Evolutionary conservation across 1,140 invertebrate genomes (phyloP), one percentile per base, ranked within the genome.

Genomic region (Anagrus nilaparvatae): DNA sequence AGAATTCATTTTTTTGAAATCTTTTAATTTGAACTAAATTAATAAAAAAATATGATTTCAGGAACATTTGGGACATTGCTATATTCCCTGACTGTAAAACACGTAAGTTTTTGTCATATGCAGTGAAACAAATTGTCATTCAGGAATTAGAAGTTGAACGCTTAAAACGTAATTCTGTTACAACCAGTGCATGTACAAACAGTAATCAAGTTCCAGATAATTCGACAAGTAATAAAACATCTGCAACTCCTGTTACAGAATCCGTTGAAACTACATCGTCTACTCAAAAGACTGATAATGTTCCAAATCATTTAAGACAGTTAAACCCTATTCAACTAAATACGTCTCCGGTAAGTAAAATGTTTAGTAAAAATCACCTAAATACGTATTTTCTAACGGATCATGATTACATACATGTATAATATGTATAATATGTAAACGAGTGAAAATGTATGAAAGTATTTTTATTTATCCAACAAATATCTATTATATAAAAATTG

Each of bases 101-200:
- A 3, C 56, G 57, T 23, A 55, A 56, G 40, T 28, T 23, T 7
- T 46, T 72, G 9, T 67, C 76, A 0, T 87, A 90, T 56, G 74
- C 77, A 2, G 74, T 78, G 16, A 84, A 83, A 51, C 88, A 90
- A 56, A 62, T 89, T 25, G 73, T 91, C 19, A 75, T 81, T 23
- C 73, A 79, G 49, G 85, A 90, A 69, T 75, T 88, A 48, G 81
- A 84, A 52, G 53, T 76, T 20, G 81, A 82, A 57, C 79, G 79
- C 52, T 74, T 88, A 52, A 70, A 77, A 42, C 65, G 76, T 35
- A 55, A 55, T 18, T 67, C 71, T 44, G 57, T 24, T 61, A 53
- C 35, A 6, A 52, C 58, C 59, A 47, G 60, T 40, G 16, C 60
- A 44, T 5, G 36, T 28, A 14, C 17, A 20, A 40, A 41, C 16